Evolutionary conservation across 2,113 vertebrate genomes (phyloP), one percentile per base, ranked within the genome.

Genomic region (Pachyramphus minor): DNA sequence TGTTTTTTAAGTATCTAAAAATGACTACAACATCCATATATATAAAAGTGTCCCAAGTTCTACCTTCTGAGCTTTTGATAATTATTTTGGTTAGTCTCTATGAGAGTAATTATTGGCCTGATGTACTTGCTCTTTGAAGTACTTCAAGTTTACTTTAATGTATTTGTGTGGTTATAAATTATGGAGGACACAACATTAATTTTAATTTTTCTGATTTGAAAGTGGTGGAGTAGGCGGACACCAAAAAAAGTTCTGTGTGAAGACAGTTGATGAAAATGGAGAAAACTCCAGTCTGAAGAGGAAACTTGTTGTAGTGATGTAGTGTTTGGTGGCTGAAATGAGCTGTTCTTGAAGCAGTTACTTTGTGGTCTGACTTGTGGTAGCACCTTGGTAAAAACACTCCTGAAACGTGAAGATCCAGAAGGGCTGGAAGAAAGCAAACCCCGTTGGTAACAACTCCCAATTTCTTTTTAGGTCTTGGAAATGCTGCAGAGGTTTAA

Each of bases 401-500:
- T n/a, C 16, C 9, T 21, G 45, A 87, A 67, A 18, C 5, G 12
- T 25, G 5, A 12, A 47, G 31, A 5, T 59, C 16, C 23, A 11
- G 39, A 77, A n/a, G n/a, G n/a, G n/a, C 85, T 77, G 69, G 89
- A 77, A 25, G 72, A 21, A 91, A 92, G 17, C 21, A 56, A 55
- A 44, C 41, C n/a, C 62, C 2, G 91, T 52, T 52, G 41, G 27
- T 97, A 81, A 96, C 67, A 14, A 16, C 74, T 93, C 83, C 16
- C 27, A 2, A 13, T 79, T 66, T 95, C 75, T 94, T 96, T 92
- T 11, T 92, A 99, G 99, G 99, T 99, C 55, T 97, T 99, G 97
- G 99, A 99, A 98, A 99, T 99, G 99, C 98, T 99, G 84, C 99
- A 99, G 92, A 98, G 99, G 94, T 99, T 99, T 97, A 99, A 99